Percentiles rank a stretch among this genome's conserved stretches.
Conservation (phyloP, 2,113 vertebrate species). For the Ophthalmolycus amberensis region DNA sequence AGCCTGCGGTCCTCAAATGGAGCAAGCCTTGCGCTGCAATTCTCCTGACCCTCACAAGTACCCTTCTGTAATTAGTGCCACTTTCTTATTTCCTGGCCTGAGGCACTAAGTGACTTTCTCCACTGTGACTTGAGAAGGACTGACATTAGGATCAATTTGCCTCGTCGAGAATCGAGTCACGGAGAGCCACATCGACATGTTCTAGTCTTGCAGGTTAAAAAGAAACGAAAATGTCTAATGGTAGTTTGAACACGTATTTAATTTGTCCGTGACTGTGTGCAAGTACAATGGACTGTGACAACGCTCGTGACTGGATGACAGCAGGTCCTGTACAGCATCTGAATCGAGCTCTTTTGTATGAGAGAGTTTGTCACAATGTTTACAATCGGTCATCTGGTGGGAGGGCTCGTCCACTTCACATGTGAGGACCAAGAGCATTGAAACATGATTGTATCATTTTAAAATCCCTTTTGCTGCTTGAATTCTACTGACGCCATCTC, state of each 20-base stretch:
- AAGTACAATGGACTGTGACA: not conserved
- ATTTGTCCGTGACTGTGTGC: not conserved
- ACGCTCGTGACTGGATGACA: too few species aligned
- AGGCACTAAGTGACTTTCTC: not conserved
- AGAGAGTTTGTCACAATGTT: not conserved
- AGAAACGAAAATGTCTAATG: not conserved
- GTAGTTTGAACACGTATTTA: not conserved
- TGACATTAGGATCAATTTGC: not conserved
- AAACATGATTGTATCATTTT: too few species aligned
- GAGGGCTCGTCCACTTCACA: too few species aligned
- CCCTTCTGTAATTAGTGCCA: not conserved
- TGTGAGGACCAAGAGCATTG: too few species aligned
- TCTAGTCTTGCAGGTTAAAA: not conserved
- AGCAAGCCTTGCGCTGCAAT: not conserved
- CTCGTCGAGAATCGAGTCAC: too few species aligned
- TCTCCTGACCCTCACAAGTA: not conserved
- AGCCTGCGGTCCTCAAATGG: not conserved
- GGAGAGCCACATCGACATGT: not conserved
- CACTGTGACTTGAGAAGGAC: not conserved
- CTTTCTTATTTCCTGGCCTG: not conserved
- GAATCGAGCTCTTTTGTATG: not conserved
- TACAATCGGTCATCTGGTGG: too few species aligned
- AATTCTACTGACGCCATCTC: too few species aligned
- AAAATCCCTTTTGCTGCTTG: too few species aligned
- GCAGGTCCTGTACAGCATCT: too few species aligned